phyloP scores from a whole-genome alignment of 2,113 vertebrate genomes.

The Tinamus guttatus region DNA sequence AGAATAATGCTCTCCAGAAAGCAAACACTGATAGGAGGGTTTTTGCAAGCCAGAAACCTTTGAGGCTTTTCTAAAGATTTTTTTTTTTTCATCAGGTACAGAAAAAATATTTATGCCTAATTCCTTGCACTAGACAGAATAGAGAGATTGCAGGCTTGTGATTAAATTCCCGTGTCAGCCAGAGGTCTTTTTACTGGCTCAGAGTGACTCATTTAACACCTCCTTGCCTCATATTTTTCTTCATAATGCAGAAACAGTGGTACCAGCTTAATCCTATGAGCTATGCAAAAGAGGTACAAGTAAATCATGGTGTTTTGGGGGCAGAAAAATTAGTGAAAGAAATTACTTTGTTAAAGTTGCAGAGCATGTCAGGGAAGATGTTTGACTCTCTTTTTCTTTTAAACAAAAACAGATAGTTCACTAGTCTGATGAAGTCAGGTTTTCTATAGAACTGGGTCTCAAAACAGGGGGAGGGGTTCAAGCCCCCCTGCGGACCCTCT shows the following conservation, averaged over 20 bases:
- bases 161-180: background rate
- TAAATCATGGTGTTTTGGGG: background rate
- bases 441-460: background rate
- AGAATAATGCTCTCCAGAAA: background rate
- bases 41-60: background rate
- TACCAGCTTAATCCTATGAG: background rate
- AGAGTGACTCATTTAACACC: background rate
- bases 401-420: background rate
- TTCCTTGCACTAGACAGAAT: background rate
- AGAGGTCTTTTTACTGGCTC: background rate
- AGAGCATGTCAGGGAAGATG: background rate
- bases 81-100: background rate
- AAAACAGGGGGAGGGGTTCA: background rate
- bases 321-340: background rate
- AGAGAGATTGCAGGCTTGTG: background rate
- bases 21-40: rapidly evolving
- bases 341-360: background rate
- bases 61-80: background rate
- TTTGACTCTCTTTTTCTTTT: rapidly evolving
- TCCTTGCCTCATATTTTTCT: background rate
- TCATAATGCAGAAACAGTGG: background rate
- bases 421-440: background rate
- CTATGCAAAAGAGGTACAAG: background rate
- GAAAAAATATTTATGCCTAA: background rate
- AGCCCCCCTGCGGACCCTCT: rapidly evolving